Evolutionary conservation across 2,113 vertebrate genomes (phyloP).

Genomic region (Onychostruthus taczanowskii): DNA sequence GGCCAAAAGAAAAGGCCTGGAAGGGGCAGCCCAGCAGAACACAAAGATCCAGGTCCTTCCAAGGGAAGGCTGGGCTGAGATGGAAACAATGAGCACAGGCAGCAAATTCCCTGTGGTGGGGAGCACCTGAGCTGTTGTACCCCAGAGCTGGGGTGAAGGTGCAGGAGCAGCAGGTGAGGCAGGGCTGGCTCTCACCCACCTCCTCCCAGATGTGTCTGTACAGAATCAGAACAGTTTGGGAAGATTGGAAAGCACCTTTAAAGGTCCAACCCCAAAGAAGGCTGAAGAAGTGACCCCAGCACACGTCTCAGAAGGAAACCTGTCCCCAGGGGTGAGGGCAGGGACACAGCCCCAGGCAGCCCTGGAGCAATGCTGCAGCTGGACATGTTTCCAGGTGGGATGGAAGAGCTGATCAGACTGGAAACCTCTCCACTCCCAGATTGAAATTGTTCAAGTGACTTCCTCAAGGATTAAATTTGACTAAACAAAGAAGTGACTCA

Average conservation of each 20-base stretch:
- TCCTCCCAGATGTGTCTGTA: background rate
- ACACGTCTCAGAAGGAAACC: background rate
- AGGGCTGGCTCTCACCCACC: background rate
- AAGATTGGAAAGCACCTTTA: background rate
- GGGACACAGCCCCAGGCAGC: background rate
- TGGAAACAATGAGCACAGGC: rapidly evolving
- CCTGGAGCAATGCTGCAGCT: background rate
- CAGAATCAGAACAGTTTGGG: background rate
- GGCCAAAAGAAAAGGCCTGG: background rate
- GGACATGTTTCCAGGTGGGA: background rate
- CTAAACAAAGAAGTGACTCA: background rate
- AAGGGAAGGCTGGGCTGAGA: background rate
- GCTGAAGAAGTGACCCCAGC: background rate
- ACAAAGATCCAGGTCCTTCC: background rate
- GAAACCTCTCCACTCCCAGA: background rate
- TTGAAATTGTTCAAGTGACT: background rate
- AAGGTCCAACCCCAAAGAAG: background rate
- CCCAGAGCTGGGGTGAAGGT: background rate
- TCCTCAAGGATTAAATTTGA: background rate
- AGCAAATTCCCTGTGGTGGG: rapidly evolving
- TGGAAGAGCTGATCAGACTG: background rate
- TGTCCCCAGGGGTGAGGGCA: background rate
- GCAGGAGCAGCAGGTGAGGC: background rate
- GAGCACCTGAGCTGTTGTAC: background rate
- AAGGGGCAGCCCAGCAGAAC: background rate